Conservation (phyloP, 2,113 vertebrate species). For the Eubucco bourcierii region DNA sequence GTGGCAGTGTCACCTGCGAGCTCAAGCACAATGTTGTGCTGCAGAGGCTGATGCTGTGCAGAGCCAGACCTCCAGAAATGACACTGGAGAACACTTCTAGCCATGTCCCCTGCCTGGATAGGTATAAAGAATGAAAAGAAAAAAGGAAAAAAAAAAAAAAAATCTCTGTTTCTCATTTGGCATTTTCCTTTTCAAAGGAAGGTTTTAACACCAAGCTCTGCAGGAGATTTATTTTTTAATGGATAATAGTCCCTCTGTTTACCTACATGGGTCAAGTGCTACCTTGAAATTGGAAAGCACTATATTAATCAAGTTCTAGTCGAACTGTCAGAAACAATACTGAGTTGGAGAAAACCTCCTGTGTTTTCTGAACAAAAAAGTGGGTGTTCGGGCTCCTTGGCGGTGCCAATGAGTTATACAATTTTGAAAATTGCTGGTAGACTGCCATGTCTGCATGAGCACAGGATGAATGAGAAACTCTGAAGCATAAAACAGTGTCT, state of each 20-base stretch:
- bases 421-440: constrained; percentile 61
- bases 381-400: constrained; percentile 37
- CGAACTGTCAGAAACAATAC: constrained; percentile 54
- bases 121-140: not conserved
- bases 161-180: constrained; percentile 8
- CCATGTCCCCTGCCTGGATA: not conserved
- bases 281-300: constrained; percentile 58
- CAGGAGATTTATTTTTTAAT: constrained; percentile 58
- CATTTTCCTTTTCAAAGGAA: constrained; percentile 25
- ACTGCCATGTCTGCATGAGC: not conserved
- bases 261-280: constrained; percentile 56
- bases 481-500: constrained; percentile 49
- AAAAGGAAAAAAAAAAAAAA: not conserved
- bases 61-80: not conserved
- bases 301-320: constrained; percentile 62
- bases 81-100: not conserved
- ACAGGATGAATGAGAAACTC: constrained; percentile 45
- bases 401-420: constrained; percentile 4
- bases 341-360: constrained; percentile 46
- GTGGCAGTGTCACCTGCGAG: not conserved
- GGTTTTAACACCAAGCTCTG: constrained; percentile 39
- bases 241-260: constrained; percentile 59
- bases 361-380: constrained; percentile 51
- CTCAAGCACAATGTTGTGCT: fast-evolving
- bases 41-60: not conserved